Evolutionary conservation across 2,113 vertebrate genomes (phyloP).

Genomic region (Collichthys lucidus): DNA sequence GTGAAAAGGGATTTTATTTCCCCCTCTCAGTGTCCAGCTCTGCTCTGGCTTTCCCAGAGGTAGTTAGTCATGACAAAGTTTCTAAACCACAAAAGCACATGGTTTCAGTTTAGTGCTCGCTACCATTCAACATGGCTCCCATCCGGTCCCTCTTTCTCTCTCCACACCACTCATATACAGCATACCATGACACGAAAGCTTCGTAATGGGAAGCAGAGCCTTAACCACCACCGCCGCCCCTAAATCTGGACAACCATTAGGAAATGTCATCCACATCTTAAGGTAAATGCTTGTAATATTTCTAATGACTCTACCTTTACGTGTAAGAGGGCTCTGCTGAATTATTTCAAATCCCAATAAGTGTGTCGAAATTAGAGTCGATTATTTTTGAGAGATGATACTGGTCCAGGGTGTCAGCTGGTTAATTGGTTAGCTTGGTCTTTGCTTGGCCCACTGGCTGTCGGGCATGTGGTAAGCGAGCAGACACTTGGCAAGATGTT

Average conservation of each 20-base stretch:
- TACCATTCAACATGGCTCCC: constrained; percentile 78
- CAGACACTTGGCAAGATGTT: constrained; percentile 64
- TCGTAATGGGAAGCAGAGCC: constrained; percentile 65
- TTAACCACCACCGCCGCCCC: constrained; percentile 43
- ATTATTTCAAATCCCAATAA: constrained; percentile 38
- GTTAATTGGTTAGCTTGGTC: constrained; percentile 41
- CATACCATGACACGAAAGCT: constrained; percentile 55
- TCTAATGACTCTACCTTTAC: constrained; percentile 38
- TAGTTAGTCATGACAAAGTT: constrained; percentile 77
- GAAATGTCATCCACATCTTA: constrained; percentile 63
- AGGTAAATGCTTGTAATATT: constrained; percentile 49
- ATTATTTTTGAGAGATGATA: constrained; percentile 34
- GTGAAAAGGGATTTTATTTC: constrained; percentile 58
- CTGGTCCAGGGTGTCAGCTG: constrained; percentile 31
- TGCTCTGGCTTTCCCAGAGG: constrained; percentile 61
- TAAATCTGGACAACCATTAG: constrained; percentile 53
- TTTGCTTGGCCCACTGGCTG: not conserved
- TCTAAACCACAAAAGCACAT: constrained; percentile 77
- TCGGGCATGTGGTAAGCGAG: constrained; percentile 41
- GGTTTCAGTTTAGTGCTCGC: constrained; percentile 80
- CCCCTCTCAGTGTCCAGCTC: constrained; percentile 46
- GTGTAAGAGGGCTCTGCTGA: constrained; percentile 22
- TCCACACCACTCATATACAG: constrained; percentile 57
- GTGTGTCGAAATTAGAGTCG: constrained; percentile 25
- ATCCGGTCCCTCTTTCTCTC: constrained; percentile 54